A percentile compares a stretch with the other conserved stretches of the same genome.
Evolutionary conservation across 2,113 vertebrate genomes (phyloP).

Genomic region (Danionella cerebrum): DNA sequence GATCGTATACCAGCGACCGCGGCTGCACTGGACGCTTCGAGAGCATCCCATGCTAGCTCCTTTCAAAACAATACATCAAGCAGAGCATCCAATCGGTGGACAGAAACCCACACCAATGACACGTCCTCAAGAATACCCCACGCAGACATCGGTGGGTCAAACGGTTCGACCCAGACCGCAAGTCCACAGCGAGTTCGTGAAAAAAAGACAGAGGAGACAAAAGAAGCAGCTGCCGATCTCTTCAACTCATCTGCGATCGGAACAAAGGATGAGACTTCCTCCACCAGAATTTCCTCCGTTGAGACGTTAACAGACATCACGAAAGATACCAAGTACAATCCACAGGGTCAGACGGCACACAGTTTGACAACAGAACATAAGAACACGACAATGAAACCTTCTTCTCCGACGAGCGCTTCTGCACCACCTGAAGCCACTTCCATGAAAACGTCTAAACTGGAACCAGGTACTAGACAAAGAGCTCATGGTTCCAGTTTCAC

Average conservation of each 20-base stretch:
- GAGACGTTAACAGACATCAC: not conserved
- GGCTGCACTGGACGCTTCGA: not conserved
- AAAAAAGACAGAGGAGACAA: no score
- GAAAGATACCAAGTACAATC: not conserved
- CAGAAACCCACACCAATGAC: not conserved
- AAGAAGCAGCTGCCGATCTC: no score
- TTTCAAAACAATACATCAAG: not conserved
- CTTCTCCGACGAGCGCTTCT: not conserved
- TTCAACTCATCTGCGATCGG: not conserved
- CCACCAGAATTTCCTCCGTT: not conserved
- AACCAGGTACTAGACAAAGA: no score
- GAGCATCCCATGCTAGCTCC: not conserved
- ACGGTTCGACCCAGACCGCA: no score
- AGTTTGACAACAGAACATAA: not conserved
- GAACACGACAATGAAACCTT: not conserved
- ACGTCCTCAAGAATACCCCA: not conserved
- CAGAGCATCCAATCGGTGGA: not conserved
- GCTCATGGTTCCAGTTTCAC: no score
- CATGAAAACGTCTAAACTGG: not conserved
- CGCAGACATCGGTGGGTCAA: not conserved
- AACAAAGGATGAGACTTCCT: not conserved
- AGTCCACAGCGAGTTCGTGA: no score
- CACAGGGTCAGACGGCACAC: constrained; percentile 11
- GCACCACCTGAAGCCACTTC: not conserved
- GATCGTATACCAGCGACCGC: not conserved